phyloP scores from a whole-genome alignment of 2,797 vertebrate genomes.

The Malacoctenus gilli region DNA sequence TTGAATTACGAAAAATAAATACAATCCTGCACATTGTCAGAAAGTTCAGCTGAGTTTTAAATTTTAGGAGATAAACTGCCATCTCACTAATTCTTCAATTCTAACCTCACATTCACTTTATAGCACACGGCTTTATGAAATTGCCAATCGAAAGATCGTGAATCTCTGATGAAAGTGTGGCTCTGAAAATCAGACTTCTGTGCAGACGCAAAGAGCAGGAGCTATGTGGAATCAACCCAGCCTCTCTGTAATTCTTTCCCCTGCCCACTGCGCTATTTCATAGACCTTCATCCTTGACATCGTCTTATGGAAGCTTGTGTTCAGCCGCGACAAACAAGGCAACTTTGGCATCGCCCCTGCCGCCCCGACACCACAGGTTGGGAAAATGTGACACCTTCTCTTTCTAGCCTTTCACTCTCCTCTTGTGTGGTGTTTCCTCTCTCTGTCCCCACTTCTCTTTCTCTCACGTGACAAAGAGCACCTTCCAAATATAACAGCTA shows the following conservation, averaged over 20 bases:
- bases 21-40: too few relatives aligned
- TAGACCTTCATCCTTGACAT: constrained; percentile 99
- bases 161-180: constrained; percentile 34
- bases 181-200: constrained; percentile 24
- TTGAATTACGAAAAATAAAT: too few relatives aligned
- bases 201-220: constrained; percentile 41
- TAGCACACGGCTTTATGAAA: constrained; percentile 46
- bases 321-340: constrained; percentile 97
- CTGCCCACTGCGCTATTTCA: constrained; percentile 86
- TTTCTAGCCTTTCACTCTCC: constrained; percentile 61
- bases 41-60: too few relatives aligned
- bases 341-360: constrained; percentile 86
- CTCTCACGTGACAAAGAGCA: constrained; percentile 34
- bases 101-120: constrained; percentile 43
- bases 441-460: constrained; percentile 37
- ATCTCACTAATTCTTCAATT: constrained; percentile 33
- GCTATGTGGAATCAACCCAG: constrained; percentile 75
- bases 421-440: constrained; percentile 66
- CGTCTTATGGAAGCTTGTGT: constrained; percentile 98
- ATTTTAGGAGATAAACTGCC: too few relatives aligned
- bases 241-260: constrained; percentile 89
- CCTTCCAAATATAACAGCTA: constrained; percentile 53
- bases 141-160: constrained; percentile 5
- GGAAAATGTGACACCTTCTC: constrained; percentile 83
- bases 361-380: constrained; percentile 93